Percentiles rank a stretch among this genome's conserved stretches.
phyloP scores from a whole-genome alignment of 2,113 vertebrate genomes.

The Lycocorax pyrrhopterus region DNA sequence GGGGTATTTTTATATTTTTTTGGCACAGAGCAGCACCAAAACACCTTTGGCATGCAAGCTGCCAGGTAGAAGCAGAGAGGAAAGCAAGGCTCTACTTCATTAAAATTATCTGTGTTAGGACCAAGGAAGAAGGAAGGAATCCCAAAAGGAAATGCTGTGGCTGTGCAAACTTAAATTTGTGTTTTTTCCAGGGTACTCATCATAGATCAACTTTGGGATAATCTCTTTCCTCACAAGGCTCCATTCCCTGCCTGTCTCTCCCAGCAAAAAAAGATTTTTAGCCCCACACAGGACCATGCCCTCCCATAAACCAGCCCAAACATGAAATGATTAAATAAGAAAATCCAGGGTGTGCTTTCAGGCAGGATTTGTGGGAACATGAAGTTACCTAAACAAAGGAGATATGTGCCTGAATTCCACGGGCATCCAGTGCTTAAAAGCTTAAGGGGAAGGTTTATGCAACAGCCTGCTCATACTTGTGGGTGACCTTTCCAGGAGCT shows the following conservation, averaged over 20 bases:
- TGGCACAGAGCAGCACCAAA: neutral
- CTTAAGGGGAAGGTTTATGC: neutral
- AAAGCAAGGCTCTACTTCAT: neutral
- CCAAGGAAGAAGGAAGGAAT: neutral
- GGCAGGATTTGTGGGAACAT: neutral
- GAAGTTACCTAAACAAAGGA: neutral
- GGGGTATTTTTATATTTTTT: accelerated
- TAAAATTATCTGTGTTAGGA: neutral
- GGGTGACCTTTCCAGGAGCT: neutral
- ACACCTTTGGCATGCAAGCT: neutral
- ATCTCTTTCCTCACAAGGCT: neutral
- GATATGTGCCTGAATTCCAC: neutral
- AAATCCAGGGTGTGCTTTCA: neutral
- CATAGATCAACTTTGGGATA: neutral
- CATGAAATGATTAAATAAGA: neutral
- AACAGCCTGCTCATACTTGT: neutral
- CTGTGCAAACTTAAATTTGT: neutral
- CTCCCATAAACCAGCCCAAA: neutral
- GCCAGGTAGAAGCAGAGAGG: neutral
- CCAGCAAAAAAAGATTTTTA: neutral
- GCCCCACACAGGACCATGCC: neutral
- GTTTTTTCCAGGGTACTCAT: neutral
- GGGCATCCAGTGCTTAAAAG: neutral
- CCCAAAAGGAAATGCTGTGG: neutral
- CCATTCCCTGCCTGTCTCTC: neutral